Evolutionary conservation across 2,888 invertebrate species (phyloP).

Genomic region (Eremobia ochroleuca): DNA sequence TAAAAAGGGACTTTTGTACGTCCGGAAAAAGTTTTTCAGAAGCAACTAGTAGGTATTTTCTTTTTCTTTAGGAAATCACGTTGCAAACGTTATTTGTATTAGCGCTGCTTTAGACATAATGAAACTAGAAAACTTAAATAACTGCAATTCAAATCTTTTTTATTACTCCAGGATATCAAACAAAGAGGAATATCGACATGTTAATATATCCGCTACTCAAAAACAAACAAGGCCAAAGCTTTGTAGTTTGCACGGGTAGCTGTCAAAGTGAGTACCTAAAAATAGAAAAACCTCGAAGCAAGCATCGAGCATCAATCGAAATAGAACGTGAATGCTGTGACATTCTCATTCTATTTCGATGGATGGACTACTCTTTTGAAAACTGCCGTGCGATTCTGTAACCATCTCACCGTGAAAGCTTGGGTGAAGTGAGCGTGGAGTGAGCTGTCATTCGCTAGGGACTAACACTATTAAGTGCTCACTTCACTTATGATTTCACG

Average conservation of each 20-base stretch:
- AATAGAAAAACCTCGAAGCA: constrained; percentile 5
- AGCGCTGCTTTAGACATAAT: neutral
- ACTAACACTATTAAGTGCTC: too few relatives aligned
- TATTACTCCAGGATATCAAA: neutral
- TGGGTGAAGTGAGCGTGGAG: too few relatives aligned
- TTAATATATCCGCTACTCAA: neutral
- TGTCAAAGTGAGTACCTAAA: neutral
- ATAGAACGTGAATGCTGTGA: too few relatives aligned
- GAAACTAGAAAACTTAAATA: neutral
- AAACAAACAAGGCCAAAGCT: constrained; percentile 21
- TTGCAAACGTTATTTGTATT: neutral
- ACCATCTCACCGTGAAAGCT: too few relatives aligned
- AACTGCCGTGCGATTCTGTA: too few relatives aligned
- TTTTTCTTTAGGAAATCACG: neutral
- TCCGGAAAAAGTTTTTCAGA: constrained; percentile 6
- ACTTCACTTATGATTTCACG: too few relatives aligned
- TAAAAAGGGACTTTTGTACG: too few relatives aligned
- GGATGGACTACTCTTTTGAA: constrained; percentile 6
- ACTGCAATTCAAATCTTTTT: neutral
- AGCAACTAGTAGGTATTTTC: neutral
- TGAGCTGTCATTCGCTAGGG: too few relatives aligned
- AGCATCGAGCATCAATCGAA: too few relatives aligned
- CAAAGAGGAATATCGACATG: constrained; percentile 1
- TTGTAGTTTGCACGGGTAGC: neutral
- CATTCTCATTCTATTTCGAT: constrained; percentile 4